Percentiles rank a stretch among this genome's conserved stretches.
phyloP scores from a whole-genome alignment of 2,797 vertebrate species.

The Mastacembelus armatus region DNA sequence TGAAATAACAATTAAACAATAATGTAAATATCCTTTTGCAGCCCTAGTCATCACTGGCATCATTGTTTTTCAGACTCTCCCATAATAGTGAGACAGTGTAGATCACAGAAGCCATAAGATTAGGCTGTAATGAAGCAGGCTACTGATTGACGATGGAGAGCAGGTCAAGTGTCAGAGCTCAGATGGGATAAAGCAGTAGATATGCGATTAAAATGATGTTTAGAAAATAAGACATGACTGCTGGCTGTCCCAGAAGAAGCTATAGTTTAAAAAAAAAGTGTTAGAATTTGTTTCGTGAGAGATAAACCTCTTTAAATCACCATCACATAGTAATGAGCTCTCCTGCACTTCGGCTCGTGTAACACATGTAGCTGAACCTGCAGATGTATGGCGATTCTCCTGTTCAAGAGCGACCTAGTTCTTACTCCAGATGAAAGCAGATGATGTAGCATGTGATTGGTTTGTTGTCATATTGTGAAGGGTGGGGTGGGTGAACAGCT shows the following conservation, averaged over 20 bases:
- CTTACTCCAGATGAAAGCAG: slow-evolving; percentile 69
- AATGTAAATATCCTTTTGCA: no score
- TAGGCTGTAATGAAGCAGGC: slow-evolving; percentile 26
- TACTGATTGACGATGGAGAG: slow-evolving; percentile 15
- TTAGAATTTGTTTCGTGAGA: slow-evolving; percentile 5
- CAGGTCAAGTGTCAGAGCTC: background rate
- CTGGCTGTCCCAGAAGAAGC: background rate
- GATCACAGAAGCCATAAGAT: slow-evolving; percentile 44
- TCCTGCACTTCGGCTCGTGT: slow-evolving; percentile 7
- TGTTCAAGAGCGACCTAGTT: slow-evolving; percentile 70
- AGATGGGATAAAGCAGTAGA: no score
- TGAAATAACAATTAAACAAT: no score
- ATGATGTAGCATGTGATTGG: slow-evolving; percentile 68
- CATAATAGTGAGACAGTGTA: slow-evolving; percentile 21
- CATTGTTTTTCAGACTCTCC: no score
- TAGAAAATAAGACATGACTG: no score
- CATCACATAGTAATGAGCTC: background rate
- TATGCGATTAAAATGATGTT: no score
- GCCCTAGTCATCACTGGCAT: no score
- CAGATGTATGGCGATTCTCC: slow-evolving; percentile 67
- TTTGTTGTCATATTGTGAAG: slow-evolving; percentile 70
- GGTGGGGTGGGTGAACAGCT: slow-evolving; percentile 22
- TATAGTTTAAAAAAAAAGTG: background rate
- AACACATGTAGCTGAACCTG: slow-evolving; percentile 52
- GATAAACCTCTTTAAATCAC: slow-evolving; percentile 14